These are phyloP conservation scores for Halichoerus grypus DNA, from an alignment of 2,113 vertebrate species.

Conservation along the genomic window DNA sequence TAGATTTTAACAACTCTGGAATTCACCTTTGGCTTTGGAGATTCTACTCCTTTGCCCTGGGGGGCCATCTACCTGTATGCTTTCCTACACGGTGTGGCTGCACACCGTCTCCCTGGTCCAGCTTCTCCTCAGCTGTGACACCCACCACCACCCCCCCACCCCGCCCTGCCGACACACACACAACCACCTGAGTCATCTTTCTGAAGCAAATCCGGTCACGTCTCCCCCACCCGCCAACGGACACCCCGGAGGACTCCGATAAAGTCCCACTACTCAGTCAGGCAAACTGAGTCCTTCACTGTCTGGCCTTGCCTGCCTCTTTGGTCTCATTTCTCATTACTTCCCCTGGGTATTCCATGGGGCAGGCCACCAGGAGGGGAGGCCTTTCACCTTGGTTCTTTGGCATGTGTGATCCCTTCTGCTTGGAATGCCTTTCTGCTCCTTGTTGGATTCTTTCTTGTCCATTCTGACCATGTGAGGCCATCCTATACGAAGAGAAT, in stretches of 20 bases:
- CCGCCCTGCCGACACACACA: fast-evolving
- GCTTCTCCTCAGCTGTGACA: fast-evolving
- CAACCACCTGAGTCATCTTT: neutral
- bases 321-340: fast-evolving
- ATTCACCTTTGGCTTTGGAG: neutral
- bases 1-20: neutral
- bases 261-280: neutral
- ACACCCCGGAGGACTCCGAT: neutral
- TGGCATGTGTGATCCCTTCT: fast-evolving
- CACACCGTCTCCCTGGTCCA: neutral
- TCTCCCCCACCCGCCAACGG: neutral
- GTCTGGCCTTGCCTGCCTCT: fast-evolving
- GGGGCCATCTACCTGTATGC: too few relatives aligned
- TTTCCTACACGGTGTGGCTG: neutral
- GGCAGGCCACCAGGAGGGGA: fast-evolving
- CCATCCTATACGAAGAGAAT: neutral
- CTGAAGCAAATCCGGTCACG: neutral
- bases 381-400: fast-evolving
- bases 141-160: neutral
- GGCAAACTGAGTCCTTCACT: neutral
- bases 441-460: neutral
- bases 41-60: fast-evolving
- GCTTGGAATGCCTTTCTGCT: neutral
- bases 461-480: fast-evolving
- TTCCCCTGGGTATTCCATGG: fast-evolving